These are phyloP conservation scores for Virgularia gustaviana DNA, from an alignment of 92 coral and sea anemone genomes.

Conservation along the genomic window DNA sequence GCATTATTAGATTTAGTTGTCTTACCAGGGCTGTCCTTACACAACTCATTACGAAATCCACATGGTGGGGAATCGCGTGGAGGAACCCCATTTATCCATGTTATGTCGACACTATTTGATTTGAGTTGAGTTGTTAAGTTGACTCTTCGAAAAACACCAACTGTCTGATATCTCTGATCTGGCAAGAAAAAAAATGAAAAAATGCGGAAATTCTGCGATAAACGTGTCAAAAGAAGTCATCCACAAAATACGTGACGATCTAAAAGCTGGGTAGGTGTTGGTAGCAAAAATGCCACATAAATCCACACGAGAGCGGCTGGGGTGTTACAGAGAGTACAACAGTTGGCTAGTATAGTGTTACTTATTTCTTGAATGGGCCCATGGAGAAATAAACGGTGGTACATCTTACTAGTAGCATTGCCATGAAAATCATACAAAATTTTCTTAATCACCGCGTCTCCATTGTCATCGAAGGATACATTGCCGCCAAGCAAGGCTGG, in stretches of 20 bases:
- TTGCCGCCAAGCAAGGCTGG: conserved; percentile 12
- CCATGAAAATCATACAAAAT: conserved; percentile 20
- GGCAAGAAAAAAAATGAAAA: not conserved
- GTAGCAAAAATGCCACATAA: not conserved
- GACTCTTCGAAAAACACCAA: conserved; percentile 7
- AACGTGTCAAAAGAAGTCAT: too few relatives aligned
- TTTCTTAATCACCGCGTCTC: conserved; percentile 12
- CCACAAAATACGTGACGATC: too few relatives aligned
- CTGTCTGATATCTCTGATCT: conserved; percentile 14
- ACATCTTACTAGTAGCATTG: conserved; percentile 14
- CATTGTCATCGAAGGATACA: conserved; percentile 25
- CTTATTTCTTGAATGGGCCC: too few relatives aligned
- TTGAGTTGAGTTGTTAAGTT: not conserved
- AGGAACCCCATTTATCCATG: conserved; percentile 67
- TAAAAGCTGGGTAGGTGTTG: too few relatives aligned
- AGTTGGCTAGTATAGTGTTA: not conserved
- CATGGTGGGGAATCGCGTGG: conserved; percentile 83
- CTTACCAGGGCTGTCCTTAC: conserved; percentile 37
- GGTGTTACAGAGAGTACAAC: not conserved
- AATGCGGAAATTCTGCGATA: too few relatives aligned
- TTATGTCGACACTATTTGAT: conserved; percentile 16
- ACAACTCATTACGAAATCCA: conserved; percentile 83
- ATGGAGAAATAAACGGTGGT: too few relatives aligned
- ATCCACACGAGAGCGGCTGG: not conserved
- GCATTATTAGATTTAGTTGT: too few relatives aligned